Conservation (phyloP, 2,113 vertebrate genomes). For the Rhinolophus ferrumequinum region DNA sequence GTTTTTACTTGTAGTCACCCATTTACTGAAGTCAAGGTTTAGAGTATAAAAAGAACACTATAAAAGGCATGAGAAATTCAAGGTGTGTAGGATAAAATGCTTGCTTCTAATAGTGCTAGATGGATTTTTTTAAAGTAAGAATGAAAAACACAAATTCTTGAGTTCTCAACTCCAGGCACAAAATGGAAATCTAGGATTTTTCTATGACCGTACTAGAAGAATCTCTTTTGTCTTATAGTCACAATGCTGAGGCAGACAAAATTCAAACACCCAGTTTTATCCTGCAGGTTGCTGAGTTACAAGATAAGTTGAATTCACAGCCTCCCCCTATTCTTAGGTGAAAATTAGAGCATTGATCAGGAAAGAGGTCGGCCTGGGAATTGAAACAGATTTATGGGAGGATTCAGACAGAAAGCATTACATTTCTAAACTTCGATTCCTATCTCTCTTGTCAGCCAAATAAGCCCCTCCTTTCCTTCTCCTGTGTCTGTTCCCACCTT, state of each 20-base stretch:
- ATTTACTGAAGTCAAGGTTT: not conserved
- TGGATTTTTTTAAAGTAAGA: not conserved
- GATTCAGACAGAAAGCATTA: conserved; percentile 17
- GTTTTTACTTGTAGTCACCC: not conserved
- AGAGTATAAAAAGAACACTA: not conserved
- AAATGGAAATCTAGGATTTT: conserved; percentile 49
- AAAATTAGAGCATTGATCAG: conserved; percentile 68
- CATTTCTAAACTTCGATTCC: conserved; percentile 59
- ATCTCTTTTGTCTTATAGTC: not conserved
- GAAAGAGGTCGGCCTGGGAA: conserved; percentile 32
- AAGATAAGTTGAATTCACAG: conserved; percentile 42
- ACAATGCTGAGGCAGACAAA: conserved; percentile 55
- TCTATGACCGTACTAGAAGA: not conserved
- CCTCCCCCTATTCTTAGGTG: conserved; percentile 8
- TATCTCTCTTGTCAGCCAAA: not conserved
- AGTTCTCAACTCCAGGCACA: conserved; percentile 31
- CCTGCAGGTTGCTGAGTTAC: conserved; percentile 14
- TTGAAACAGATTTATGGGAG: conserved; percentile 47
- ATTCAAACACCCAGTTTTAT: conserved; percentile 29
- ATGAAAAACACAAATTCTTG: not conserved
- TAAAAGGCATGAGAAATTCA: not conserved
- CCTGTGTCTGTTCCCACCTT: not conserved
- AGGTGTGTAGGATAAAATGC: not conserved
- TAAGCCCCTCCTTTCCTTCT: not conserved
- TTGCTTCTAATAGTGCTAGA: not conserved